These are phyloP conservation scores for Brotogeris chrysoptera DNA, from an alignment of 2,797 vertebrate genomes.

Conservation along the genomic window DNA sequence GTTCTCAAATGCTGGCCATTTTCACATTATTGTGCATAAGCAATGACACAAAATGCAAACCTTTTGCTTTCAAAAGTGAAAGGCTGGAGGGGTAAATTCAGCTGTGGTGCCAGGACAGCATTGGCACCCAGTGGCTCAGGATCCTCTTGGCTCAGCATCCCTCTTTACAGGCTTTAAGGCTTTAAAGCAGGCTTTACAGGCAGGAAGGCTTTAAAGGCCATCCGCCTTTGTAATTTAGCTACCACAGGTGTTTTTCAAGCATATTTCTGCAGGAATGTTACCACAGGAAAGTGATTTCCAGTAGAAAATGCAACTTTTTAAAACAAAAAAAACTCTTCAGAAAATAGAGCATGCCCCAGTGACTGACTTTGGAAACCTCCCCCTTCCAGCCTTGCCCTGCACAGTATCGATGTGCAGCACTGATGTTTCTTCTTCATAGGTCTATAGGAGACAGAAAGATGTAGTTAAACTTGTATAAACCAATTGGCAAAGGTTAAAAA, in stretches of 20 bases:
- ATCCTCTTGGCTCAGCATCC: neutral
- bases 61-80: neutral
- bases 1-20: neutral
- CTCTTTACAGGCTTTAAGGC: neutral
- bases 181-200: too few species aligned
- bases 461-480: neutral
- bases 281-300: neutral
- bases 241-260: neutral
- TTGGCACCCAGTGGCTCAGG: neutral
- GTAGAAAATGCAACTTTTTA: neutral
- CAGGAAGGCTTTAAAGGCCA: neutral
- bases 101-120: neutral
- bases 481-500: neutral
- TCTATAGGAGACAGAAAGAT: neutral
- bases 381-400: neutral
- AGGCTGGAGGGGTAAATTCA: neutral
- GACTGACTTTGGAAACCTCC: neutral
- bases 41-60: neutral
- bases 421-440: neutral
- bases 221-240: neutral
- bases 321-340: neutral
- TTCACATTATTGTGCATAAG: neutral
- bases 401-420: neutral
- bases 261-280: neutral
- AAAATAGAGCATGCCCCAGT: neutral